Base-by-base conservation (phyloP, 2,113 vertebrate genomes). In the Bufo bufo region DNA sequence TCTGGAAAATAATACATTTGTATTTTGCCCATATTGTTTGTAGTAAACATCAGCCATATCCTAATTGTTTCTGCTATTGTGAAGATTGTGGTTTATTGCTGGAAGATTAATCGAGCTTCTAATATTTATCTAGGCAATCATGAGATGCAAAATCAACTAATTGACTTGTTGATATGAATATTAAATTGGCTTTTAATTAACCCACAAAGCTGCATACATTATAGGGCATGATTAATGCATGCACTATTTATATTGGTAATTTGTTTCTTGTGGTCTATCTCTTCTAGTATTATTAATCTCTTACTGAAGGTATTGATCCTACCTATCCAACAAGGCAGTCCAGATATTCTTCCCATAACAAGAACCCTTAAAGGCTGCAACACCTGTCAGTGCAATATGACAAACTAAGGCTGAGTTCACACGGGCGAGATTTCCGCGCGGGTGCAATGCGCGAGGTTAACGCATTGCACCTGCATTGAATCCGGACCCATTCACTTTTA, bases 81-180 rank as follows among this genome's bases (percentile, higher is more conserved):
- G 4, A 71, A 84, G 63, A 6, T 65, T 84, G 82, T 71, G 82
- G 82, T 49, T 84, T 58, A 61, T 49, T 71, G 45, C 54, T 50
- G 84, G 82, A 88, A 89, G 69, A 74, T 89, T 93, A 92, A 92
- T 92, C 92, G 92, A 82, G 89, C 92, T 82, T 91, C 92, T 93
- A 90, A 92, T 90, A 90, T 85, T 47, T 10, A 52, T 84, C 45
- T 88, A 61, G 72, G 77, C 9, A 54, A 90, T 90, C 56, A 89
- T 54, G 11, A 90, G 82, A 79, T 85, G 58, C 89, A 91, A 92
- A 92, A 92, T 93, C 90, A 52, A 89, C 74, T 87, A 89, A 89
- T 52, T 82, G 90, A 91, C 54, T 91, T 92, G 91, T 81, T 87
- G 93, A 90, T 85, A 58, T 91, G 86, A 91, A 83, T 90, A 90